phyloP scores from a whole-genome alignment of 1,140 invertebrate genomes.

The Sinonovacula constricta region DNA sequence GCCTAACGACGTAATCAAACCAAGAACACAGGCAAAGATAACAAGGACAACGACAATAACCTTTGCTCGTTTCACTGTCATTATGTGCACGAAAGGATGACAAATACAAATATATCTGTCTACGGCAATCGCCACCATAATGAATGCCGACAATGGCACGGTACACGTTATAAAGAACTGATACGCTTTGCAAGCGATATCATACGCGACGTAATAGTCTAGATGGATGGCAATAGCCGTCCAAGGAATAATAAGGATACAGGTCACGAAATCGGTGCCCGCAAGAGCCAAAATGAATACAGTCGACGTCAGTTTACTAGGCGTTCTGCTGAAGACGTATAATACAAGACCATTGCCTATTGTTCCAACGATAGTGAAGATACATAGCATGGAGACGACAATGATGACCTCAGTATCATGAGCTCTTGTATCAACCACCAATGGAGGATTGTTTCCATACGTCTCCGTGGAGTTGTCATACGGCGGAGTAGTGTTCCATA shows the following conservation, averaged over 20 bases:
- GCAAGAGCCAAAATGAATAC: constrained; percentile 77
- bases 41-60: constrained; percentile 66
- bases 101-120: constrained; percentile 78
- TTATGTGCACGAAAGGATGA: constrained; percentile 71
- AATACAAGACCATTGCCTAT: constrained; percentile 76
- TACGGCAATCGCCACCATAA: constrained; percentile 78
- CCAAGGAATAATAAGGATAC: constrained; percentile 71
- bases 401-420: neutral
- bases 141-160: constrained; percentile 75
- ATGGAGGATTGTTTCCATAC: too few relatives aligned
- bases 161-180: constrained; percentile 75
- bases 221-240: constrained; percentile 68
- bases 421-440: neutral
- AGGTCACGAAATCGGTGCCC: constrained; percentile 73
- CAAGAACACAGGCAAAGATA: constrained; percentile 66
- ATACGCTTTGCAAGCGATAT: constrained; percentile 73
- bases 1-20: constrained; percentile 66
- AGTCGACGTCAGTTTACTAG: constrained; percentile 74
- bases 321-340: constrained; percentile 75
- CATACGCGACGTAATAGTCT: constrained; percentile 60
- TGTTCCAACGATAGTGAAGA: constrained; percentile 71
- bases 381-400: constrained; percentile 60
- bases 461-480: neutral
- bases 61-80: constrained; percentile 72
- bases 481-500: neutral